Base-by-base conservation (phyloP, 2,888 invertebrate species). In the Catonia carolina region DNA sequence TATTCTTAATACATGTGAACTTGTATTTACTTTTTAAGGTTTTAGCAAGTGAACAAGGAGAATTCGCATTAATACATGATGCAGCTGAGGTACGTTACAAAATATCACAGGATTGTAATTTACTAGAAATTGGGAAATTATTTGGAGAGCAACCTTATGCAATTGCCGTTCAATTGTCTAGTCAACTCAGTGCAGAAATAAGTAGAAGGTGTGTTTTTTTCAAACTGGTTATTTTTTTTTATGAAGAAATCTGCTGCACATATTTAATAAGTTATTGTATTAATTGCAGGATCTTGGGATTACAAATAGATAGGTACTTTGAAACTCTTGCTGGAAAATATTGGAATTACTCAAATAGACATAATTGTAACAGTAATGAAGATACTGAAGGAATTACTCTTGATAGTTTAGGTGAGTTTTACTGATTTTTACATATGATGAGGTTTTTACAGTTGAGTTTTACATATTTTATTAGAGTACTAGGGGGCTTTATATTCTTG, bases 111-210 rank as follows among this genome's bases (percentile, higher is more conserved):
- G 89, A 90, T 69, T 93, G 93, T 70, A 89, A 90, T 69, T 74
- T 93, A 12, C 89, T 89, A 0, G 86, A 89, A 69, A 87, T 93
- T 1, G 93, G 93, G 0, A 92, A 93, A 61, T 83, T 89, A 0
- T 93, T 93, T 69, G 91, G 89, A 0, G 91, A 92, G 66, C 89
- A 89, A 65, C 93, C 93, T 0, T 92, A 90, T 68, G 90, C 91
- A 0, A 81, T 93, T 3, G 92, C 90, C 0, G 87, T 93, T 0
- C 90, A 90, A 69, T 91, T 92, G 70, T 92, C 92, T 41, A 90
- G 89, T 57, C 79, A 87, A 68, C 72, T 92, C 37, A 87, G 88
- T 64, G 79, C 79, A 65, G 78, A 80, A 66, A 75, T 83, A 49
- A 81, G 80, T 65, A 76, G 77, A 71, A 75, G 70, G 82, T 81